A percentile compares a stretch with the other conserved stretches of the same genome.
These are phyloP conservation scores for Synergus japonicus DNA, from an alignment of 2,888 invertebrate genomes.

Conservation along the genomic window DNA sequence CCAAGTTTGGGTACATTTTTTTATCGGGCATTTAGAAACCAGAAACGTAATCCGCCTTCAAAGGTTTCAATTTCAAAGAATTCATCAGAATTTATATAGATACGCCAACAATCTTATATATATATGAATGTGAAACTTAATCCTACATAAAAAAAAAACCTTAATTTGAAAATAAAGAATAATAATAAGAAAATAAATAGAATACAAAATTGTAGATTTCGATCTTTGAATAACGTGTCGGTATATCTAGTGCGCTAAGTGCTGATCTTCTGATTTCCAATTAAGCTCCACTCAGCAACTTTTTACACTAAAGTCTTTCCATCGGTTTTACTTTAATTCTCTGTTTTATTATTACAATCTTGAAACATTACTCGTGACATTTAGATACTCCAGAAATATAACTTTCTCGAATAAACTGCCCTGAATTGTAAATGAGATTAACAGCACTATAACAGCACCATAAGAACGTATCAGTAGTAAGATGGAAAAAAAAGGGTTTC, in stretches of 20 bases:
- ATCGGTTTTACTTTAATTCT: not conserved
- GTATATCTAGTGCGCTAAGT: too few relatives aligned
- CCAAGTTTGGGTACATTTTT: not conserved
- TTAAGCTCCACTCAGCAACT: not conserved
- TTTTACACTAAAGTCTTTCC: not conserved
- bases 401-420: not conserved
- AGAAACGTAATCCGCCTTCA: not conserved
- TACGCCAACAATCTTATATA: too few relatives aligned
- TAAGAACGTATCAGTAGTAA: not conserved
- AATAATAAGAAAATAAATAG: too few relatives aligned
- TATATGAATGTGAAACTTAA: too few relatives aligned
- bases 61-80: slow-evolving; percentile 2
- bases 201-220: too few relatives aligned
- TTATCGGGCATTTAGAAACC: not conserved
- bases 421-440: not conserved
- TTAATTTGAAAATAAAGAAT: too few relatives aligned
- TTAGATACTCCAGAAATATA: not conserved
- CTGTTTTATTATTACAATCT: not conserved
- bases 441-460: not conserved
- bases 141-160: too few relatives aligned
- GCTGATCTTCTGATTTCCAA: too few relatives aligned
- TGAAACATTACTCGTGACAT: not conserved
- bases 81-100: not conserved
- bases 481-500: not conserved
- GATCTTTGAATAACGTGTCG: too few relatives aligned